Base-by-base conservation (phyloP, 2,888 invertebrate species). In the Cyaniris semiargus region DNA sequence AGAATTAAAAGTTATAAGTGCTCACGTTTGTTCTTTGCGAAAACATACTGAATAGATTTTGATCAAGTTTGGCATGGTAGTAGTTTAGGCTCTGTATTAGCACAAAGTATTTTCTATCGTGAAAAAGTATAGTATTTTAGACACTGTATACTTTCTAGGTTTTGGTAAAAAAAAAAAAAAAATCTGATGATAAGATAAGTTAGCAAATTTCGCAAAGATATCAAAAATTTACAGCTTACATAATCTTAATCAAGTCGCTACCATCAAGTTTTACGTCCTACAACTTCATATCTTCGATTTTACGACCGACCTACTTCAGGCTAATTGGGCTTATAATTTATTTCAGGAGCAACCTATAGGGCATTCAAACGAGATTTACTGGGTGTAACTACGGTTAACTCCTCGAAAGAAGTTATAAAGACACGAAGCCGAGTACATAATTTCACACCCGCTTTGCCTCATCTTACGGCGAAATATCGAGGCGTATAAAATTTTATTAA, bases 401-500 rank as follows among this genome's bases (percentile, higher is more conserved):
- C 82, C 80, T 82, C 80, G 78, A 81, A 81, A 83, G 84, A 81
- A 85, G 87, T 84, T 87, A 87, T 91, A 91, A 91, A 91, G 82
- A 85, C 84, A 85, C 85, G 84, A 81, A 84, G 82, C 83, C 84
- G 85, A 83, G 86, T 87, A 90, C 88, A 90, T 90, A 89, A 93
- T 91, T 91, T 92, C 88, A 88, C 90, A 90, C 89, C 90, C 89
- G 89, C 89, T 89, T 89, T 90, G 88, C 88, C 91, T 92, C 92
- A 90, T 93, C 91, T 90, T 89, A 90, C 86, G 85, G 85, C 89
- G 87, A 92, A 93, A 93, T 93, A 93, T 92, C 91, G 91, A 90
- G 90, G 90, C 88, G 89, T 89, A 91, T 93, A 91, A 93, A 93
- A 93, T 93, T 92, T 93, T 94, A 93, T 93, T 91, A 92, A 87